Conservation (phyloP, 1,140 invertebrate species). For the Pogonognathellus flavescens region DNA sequence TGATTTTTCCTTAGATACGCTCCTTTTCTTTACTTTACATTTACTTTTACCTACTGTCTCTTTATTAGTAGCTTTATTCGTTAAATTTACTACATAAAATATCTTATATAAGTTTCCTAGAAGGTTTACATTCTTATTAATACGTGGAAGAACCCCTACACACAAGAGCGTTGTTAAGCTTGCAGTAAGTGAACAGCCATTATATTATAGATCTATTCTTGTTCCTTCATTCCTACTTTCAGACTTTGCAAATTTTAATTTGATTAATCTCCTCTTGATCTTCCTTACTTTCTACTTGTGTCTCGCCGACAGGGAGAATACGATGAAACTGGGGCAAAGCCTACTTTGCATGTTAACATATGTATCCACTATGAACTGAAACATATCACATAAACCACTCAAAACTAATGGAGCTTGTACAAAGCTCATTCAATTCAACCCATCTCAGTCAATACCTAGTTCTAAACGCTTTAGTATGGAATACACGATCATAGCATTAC, state of each 20-base stretch:
- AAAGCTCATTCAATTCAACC: not conserved
- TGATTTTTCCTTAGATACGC: too few relatives aligned
- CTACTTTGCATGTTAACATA: conserved; percentile 27
- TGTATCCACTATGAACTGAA: conserved; percentile 1
- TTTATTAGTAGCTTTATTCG: not conserved
- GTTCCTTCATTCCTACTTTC: conserved; percentile 41
- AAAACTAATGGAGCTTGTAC: not conserved
- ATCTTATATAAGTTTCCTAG: not conserved
- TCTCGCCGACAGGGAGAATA: not conserved
- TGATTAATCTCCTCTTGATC: conserved; percentile 59
- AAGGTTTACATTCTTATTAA: too few relatives aligned
- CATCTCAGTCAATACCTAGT: not conserved
- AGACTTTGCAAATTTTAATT: conserved; percentile 62
- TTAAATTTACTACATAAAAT: conserved; percentile 14
- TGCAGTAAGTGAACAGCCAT: too few relatives aligned
- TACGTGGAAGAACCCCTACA: too few relatives aligned
- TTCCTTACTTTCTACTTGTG: conserved; percentile 48
- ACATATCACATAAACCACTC: conserved; percentile 23
- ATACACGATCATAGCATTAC: not conserved
- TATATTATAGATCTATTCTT: not conserved
- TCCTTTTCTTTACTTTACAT: too few relatives aligned
- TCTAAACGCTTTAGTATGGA: not conserved
- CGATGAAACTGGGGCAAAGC: conserved; percentile 19
- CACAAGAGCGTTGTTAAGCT: too few relatives aligned
- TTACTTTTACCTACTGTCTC: not conserved